These are phyloP conservation scores for Drosophila oshimai DNA, from an alignment of 1,140 invertebrate genomes.

Conservation along the genomic window DNA sequence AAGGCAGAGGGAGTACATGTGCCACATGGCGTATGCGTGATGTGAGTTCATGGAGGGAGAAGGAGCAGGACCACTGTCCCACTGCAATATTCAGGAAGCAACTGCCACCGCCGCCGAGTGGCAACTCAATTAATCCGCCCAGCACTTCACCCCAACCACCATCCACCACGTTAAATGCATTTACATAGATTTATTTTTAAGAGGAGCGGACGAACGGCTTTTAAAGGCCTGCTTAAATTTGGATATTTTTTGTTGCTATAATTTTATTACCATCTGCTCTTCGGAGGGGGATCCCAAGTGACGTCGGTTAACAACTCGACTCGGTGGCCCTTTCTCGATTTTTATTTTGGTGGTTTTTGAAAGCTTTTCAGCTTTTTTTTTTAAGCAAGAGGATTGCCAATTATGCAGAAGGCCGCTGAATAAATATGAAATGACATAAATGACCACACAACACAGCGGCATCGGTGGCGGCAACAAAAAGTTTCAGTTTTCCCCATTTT, in stretches of 20 bases:
- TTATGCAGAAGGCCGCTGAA: slow-evolving; percentile 69
- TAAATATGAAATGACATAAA: slow-evolving; percentile 80
- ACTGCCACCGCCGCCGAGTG: slow-evolving; percentile 29
- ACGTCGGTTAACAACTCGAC: slow-evolving; percentile 11
- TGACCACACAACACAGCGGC: slow-evolving; percentile 43
- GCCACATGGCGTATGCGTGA: slow-evolving; percentile 40
- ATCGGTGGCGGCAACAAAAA: slow-evolving; percentile 16
- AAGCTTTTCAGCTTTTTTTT: slow-evolving; percentile 22
- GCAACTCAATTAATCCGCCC: slow-evolving; percentile 67
- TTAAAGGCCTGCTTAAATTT: slow-evolving; percentile 9
- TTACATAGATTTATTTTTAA: slow-evolving; percentile 38
- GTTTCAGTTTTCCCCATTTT: slow-evolving; percentile 17
- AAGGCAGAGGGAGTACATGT: background rate
- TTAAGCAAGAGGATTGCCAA: slow-evolving; percentile 52
- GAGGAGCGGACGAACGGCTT: background rate
- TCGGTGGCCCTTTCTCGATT: slow-evolving; percentile 6
- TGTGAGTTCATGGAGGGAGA: background rate
- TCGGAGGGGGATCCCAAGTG: slow-evolving; percentile 11
- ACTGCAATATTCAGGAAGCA: slow-evolving; percentile 39
- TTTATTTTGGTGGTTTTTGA: slow-evolving; percentile 34
- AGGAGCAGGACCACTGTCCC: background rate
- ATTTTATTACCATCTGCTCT: slow-evolving; percentile 18
- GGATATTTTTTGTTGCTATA: background rate
- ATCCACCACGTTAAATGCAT: slow-evolving; percentile 44
- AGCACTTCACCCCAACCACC: too few species aligned